Evolutionary conservation across 1,140 invertebrate species (phyloP).

Genomic region (Phocides pigmalion): DNA sequence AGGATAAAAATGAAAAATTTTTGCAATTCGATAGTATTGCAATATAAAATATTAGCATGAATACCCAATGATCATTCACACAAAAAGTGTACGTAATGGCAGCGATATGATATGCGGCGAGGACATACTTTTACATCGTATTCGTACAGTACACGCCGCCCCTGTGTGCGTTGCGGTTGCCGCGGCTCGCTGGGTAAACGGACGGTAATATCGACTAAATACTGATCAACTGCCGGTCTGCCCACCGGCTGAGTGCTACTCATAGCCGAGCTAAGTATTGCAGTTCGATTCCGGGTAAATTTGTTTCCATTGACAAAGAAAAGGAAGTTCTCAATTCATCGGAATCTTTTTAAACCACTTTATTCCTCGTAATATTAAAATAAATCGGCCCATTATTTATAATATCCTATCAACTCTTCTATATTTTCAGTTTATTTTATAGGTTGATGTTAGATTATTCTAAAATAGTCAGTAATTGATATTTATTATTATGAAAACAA

Average conservation of each 20-base stretch:
- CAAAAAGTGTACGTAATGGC: conserved; percentile 24
- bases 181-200: conserved; percentile 70
- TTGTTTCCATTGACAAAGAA: too few relatives aligned
- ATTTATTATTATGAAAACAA: too few relatives aligned
- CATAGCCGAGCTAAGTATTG: conserved; percentile 6
- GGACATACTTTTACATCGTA: conserved; percentile 32
- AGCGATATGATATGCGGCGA: conserved; percentile 27
- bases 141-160: conserved; percentile 17
- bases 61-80: conserved; percentile 34
- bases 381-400: too few relatives aligned
- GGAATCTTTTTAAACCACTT: too few relatives aligned
- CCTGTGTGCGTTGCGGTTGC: conserved; percentile 61
- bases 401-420: too few relatives aligned
- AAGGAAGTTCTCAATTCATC: not conserved
- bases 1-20: too few relatives aligned
- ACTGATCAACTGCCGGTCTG: conserved; percentile 59
- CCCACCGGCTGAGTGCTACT: conserved; percentile 19
- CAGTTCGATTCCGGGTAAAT: conserved; percentile 40
- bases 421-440: too few relatives aligned
- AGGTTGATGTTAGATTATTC: too few relatives aligned
- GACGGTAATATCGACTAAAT: conserved; percentile 75
- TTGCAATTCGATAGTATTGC: too few relatives aligned
- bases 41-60: not conserved
- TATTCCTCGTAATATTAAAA: too few relatives aligned
- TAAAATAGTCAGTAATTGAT: too few relatives aligned